phyloP scores from a whole-genome alignment of 2,797 vertebrate genomes.

The Clangula hyemalis region DNA sequence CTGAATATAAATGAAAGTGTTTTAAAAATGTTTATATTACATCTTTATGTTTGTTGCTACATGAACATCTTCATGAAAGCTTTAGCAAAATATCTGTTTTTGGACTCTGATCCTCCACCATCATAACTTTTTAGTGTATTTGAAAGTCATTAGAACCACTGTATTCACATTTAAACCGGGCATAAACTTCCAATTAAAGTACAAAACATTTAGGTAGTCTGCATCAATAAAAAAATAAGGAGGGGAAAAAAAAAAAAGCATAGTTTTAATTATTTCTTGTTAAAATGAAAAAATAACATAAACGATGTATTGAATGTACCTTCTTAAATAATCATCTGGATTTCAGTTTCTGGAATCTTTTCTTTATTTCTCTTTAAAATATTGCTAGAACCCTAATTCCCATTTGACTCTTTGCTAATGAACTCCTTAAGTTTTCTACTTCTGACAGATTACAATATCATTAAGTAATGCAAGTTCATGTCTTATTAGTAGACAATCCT shows the following conservation, averaged over 20 bases:
- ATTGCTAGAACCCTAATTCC: constrained; percentile 22
- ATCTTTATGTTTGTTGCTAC: not conserved
- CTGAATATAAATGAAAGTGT: not conserved
- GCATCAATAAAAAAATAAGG: not conserved
- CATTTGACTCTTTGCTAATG: constrained; percentile 11
- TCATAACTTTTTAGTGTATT: not conserved
- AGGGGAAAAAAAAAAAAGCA: not conserved
- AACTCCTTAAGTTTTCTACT: constrained; percentile 42
- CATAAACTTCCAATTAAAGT: not conserved
- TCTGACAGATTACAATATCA: constrained; percentile 58
- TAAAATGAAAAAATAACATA: not conserved
- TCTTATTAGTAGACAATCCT: constrained; percentile 59
- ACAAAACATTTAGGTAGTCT: not conserved
- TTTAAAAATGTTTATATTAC: not conserved
- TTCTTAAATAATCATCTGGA: not conserved
- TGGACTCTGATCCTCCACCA: not conserved
- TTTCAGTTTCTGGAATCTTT: not conserved
- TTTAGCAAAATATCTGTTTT: not conserved
- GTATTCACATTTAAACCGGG: not conserved
- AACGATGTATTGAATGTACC: not conserved
- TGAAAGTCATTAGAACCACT: not conserved
- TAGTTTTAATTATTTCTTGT: not conserved
- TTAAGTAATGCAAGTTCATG: constrained; percentile 70
- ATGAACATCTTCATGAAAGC: not conserved
- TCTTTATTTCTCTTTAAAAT: constrained; percentile 21